Percentiles rank a stretch among this genome's conserved stretches.
phyloP scores from a whole-genome alignment of 2,888 invertebrate genomes.

The Luffia ferchaultella region DNA sequence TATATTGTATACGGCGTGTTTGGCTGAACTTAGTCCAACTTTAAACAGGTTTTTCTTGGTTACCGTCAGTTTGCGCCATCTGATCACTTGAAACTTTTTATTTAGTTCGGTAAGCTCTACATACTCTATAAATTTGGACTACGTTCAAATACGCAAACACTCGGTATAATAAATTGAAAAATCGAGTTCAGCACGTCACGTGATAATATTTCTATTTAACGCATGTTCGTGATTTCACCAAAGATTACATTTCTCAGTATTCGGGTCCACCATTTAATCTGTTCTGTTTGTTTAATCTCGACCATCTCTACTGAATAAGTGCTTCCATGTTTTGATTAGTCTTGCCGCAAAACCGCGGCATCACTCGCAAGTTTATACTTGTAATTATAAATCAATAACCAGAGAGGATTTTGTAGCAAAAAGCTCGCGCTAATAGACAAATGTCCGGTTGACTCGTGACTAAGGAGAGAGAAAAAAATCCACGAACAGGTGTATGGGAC shows the following conservation, averaged over 20 bases:
- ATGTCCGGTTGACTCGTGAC: neutral
- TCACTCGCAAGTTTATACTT: neutral
- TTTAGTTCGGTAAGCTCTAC: too few species aligned
- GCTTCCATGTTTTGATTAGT: neutral
- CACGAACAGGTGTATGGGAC: neutral
- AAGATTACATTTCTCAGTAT: neutral
- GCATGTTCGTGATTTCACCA: neutral
- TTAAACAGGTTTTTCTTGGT: too few species aligned
- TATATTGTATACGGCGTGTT: too few species aligned
- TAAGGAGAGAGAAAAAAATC: neutral
- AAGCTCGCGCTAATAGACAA: neutral
- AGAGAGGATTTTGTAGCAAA: neutral
- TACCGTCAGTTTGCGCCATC: too few species aligned
- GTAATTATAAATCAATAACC: neutral
- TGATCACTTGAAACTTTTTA: too few species aligned
- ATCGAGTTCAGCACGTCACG: too few species aligned
- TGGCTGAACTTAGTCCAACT: too few species aligned
- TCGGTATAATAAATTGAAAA: too few species aligned
- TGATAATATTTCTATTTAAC: too few species aligned
- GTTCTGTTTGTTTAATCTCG: neutral
- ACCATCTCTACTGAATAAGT: too few species aligned
- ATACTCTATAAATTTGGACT: too few species aligned
- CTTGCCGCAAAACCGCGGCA: neutral
- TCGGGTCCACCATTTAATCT: neutral
- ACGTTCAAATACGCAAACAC: too few species aligned